Percentiles rank a stretch among this genome's conserved stretches.
Evolutionary conservation across 2,888 invertebrate genomes (phyloP).

Genomic region (Omphaloscelis lunosa): DNA sequence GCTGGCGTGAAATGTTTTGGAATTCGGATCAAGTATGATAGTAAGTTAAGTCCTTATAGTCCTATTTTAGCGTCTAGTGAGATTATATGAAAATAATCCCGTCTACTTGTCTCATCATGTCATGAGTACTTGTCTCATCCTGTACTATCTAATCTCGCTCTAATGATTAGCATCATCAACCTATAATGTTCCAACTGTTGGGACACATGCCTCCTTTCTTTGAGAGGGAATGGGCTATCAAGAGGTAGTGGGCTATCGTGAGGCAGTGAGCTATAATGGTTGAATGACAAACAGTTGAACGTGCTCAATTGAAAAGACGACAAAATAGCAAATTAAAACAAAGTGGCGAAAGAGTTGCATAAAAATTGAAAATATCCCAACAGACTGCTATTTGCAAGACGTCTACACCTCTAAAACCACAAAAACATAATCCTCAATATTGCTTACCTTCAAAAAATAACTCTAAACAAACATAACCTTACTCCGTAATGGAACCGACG

Average conservation of each 20-base stretch:
- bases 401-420: neutral
- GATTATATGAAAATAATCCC: too few relatives aligned
- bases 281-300: neutral
- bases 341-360: neutral
- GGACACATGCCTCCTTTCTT: too few relatives aligned
- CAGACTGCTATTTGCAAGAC: neutral
- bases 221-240: too few relatives aligned
- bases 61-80: neutral
- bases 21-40: neutral
- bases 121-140: too few relatives aligned
- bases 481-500: conserved; percentile 42
- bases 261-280: too few relatives aligned
- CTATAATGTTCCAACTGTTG: too few relatives aligned
- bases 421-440: conserved; percentile 11
- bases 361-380: conserved; percentile 4
- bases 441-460: conserved; percentile 23
- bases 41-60: neutral
- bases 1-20: neutral
- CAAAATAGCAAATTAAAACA: neutral
- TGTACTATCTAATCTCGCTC: neutral
- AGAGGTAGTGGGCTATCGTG: too few relatives aligned
- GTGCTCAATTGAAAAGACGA: too few relatives aligned
- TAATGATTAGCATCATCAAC: neutral
- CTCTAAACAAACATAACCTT: conserved; percentile 39
- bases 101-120: too few relatives aligned